Percentiles rank a stretch among this genome's conserved stretches.
These are phyloP conservation scores for Thera obeliscata DNA, from an alignment of 2,888 invertebrate species.

Conservation along the genomic window DNA sequence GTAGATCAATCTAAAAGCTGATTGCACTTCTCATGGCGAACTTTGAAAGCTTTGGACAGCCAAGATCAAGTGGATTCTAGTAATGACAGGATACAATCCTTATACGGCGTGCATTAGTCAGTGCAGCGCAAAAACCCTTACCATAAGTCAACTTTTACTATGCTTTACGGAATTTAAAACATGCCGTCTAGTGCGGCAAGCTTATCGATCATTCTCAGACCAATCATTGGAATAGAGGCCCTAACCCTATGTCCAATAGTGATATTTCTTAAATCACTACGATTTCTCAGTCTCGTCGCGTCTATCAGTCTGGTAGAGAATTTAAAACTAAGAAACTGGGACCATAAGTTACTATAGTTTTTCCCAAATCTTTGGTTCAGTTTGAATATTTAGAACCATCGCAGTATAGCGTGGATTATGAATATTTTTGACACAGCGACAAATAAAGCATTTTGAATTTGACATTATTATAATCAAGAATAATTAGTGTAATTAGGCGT, in stretches of 20 bases:
- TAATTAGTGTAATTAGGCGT: constrained; percentile 74
- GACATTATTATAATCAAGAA: constrained; percentile 56
- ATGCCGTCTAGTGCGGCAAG: constrained; percentile 13
- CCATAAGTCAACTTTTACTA: constrained; percentile 32
- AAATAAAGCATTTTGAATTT: constrained; percentile 39
- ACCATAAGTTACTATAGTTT: neutral
- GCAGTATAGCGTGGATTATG: neutral
- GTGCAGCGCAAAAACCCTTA: constrained; percentile 24
- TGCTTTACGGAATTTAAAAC: constrained; percentile 19
- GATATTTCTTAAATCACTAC: neutral
- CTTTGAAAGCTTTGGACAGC: constrained; percentile 15
- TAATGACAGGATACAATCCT: constrained; percentile 30
- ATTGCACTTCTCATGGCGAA: neutral
- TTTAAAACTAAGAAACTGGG: neutral
- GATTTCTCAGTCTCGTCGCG: neutral
- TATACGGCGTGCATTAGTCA: constrained; percentile 15
- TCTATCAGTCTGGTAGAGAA: constrained; percentile 1
- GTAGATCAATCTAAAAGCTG: constrained; percentile 2
- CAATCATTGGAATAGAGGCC: neutral
- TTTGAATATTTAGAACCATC: neutral
- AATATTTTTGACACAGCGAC: constrained; percentile 7
- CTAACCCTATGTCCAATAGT: neutral
- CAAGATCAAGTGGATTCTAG: constrained; percentile 26
- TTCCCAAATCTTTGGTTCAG: neutral
- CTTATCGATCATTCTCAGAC: constrained; percentile 2